These are phyloP conservation scores for Camponotus vicinus DNA, from an alignment of 1,140 invertebrate genomes.

Conservation along the genomic window DNA sequence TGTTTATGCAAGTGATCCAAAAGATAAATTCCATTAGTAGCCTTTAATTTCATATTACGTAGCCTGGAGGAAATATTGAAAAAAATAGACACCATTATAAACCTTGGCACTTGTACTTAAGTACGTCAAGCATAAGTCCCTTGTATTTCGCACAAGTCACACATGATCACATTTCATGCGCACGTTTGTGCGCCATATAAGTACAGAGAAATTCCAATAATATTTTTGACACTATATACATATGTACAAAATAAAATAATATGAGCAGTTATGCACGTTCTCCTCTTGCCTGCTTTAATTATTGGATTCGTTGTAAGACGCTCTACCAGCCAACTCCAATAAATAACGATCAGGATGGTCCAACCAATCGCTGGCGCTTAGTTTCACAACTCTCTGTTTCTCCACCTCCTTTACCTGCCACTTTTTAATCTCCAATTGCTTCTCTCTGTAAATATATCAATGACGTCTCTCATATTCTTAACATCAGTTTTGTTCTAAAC, in stretches of 20 bases:
- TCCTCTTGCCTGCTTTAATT: conserved; percentile 44
- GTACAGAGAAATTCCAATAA: conserved; percentile 63
- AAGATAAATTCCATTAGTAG: neutral
- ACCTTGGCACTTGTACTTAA: conserved; percentile 54
- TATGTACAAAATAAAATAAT: conserved; percentile 71
- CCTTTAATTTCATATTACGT: too few species aligned
- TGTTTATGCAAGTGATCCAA: neutral
- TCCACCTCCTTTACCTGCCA: conserved; percentile 96
- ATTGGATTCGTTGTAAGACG: conserved; percentile 88
- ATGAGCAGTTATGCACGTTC: conserved; percentile 41
- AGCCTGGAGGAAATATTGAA: conserved; percentile 7
- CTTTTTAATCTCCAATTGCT: conserved; percentile 95
- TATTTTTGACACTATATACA: conserved; percentile 69
- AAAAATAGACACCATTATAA: conserved; percentile 28
- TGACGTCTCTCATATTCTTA: neutral
- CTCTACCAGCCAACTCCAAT: conserved; percentile 93
- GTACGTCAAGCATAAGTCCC: conserved; percentile 54
- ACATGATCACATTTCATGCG: conserved; percentile 48
- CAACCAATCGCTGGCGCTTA: conserved; percentile 94
- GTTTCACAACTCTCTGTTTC: conserved; percentile 92
- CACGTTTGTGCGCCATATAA: conserved; percentile 52
- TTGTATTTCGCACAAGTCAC: conserved; percentile 48
- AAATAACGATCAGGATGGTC: conserved; percentile 96
- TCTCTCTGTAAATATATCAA: conserved; percentile 87
- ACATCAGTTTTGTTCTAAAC: neutral